These are phyloP conservation scores for Drepana arcuata DNA, from an alignment of 1,140 invertebrate species.

Conservation along the genomic window DNA sequence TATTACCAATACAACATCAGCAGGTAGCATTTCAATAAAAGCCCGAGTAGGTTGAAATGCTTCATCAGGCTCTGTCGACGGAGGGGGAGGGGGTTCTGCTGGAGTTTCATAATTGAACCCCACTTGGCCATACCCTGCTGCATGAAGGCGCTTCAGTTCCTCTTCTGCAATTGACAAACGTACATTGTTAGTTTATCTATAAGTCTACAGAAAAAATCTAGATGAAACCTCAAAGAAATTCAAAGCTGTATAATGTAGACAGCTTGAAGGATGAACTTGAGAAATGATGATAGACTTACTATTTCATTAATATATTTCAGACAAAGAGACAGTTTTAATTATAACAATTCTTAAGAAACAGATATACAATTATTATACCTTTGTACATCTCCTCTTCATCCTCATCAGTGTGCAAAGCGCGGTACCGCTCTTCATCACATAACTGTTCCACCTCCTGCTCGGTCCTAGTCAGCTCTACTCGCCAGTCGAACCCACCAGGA, in stretches of 20 bases:
- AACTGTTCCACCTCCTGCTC: constrained; percentile 88
- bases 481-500: constrained; percentile 79
- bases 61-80: constrained; percentile 76
- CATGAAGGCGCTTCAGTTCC: constrained; percentile 89
- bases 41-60: constrained; percentile 79
- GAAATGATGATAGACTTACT: too few relatives aligned
- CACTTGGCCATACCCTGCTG: constrained; percentile 83
- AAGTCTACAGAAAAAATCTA: too few relatives aligned
- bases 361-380: too few relatives aligned
- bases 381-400: constrained; percentile 88
- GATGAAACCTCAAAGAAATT: too few relatives aligned
- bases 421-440: constrained; percentile 92
- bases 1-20: constrained; percentile 82
- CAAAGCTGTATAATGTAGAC: too few relatives aligned
- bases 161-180: constrained; percentile 92
- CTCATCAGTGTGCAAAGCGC: constrained; percentile 89
- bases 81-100: constrained; percentile 50
- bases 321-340: too few relatives aligned
- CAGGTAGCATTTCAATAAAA: constrained; percentile 77
- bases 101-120: constrained; percentile 85
- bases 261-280: too few relatives aligned
- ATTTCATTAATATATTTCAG: too few relatives aligned
- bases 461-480: constrained; percentile 80
- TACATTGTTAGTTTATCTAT: too few relatives aligned
- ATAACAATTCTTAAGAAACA: too few relatives aligned